Conservation (phyloP, 2,888 invertebrate genomes). For the Conus canariensis region DNA sequence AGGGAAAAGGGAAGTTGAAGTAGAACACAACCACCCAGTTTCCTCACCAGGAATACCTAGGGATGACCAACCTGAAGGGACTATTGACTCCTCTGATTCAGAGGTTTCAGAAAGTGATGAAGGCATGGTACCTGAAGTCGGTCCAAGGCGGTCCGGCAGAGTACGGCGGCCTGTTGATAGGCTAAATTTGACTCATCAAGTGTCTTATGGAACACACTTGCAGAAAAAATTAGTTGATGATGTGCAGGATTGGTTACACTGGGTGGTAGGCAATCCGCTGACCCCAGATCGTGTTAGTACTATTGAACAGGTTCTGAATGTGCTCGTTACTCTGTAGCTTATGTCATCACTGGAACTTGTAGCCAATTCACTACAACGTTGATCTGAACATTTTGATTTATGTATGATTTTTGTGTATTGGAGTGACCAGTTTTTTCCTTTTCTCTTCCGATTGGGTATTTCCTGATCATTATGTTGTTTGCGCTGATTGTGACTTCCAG, state of each 20-base stretch:
- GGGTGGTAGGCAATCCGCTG: no score
- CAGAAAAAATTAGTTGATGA: no score
- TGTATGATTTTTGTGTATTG: no score
- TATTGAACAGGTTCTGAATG: background rate
- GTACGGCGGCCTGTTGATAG: background rate
- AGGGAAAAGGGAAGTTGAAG: background rate
- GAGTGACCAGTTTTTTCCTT: no score
- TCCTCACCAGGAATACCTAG: background rate
- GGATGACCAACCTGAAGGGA: background rate
- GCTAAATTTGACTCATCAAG: no score
- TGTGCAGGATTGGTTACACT: no score
- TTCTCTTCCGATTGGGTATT: no score
- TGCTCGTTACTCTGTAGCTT: background rate
- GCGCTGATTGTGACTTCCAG: no score
- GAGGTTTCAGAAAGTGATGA: constrained; percentile 8
- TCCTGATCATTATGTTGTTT: no score
- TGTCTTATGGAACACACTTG: no score
- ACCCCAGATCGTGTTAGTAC: background rate
- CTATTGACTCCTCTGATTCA: background rate
- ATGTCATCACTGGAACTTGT: background rate
- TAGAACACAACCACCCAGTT: no score
- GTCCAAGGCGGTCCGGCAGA: background rate
- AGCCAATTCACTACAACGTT: background rate
- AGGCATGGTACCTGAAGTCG: background rate
- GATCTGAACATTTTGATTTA: no score